Evolutionary conservation across 2,113 vertebrate genomes (phyloP).

Genomic region (Strix uralensis): DNA sequence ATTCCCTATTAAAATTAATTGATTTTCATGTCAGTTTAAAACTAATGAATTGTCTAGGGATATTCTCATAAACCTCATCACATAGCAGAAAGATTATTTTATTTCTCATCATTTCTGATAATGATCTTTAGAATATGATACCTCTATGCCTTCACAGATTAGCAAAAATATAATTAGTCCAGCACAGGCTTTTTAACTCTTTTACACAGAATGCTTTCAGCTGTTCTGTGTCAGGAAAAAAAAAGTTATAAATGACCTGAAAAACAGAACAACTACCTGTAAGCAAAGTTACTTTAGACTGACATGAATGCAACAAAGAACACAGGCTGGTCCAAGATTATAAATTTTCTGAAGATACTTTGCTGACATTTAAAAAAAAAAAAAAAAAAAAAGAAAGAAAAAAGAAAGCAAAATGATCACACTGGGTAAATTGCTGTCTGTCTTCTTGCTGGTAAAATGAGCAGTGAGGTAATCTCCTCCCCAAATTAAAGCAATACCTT

Average conservation of each 20-base stretch:
- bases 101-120: constrained; percentile 63
- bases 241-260: background rate
- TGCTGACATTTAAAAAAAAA: background rate
- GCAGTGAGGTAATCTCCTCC: background rate
- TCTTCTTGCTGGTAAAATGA: background rate
- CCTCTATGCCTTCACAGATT: background rate
- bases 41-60: constrained; percentile 73
- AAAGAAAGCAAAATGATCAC: background rate
- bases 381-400: background rate
- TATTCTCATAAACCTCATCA: constrained; percentile 60
- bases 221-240: background rate
- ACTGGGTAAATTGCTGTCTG: background rate
- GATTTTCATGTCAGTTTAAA: constrained; percentile 75
- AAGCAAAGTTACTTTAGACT: background rate
- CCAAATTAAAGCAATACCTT: background rate
- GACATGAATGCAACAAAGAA: background rate
- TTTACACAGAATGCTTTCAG: constrained; percentile 10
- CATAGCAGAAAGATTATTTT: constrained; percentile 46
- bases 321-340: background rate
- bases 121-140: constrained; percentile 38
- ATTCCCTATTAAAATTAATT: constrained; percentile 83
- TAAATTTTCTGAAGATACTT: background rate
- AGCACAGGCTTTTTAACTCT: background rate
- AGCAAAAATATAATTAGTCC: constrained; percentile 58
- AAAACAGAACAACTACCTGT: background rate